Conservation (phyloP, 2,113 vertebrate species). For the Myocastor coypus region DNA sequence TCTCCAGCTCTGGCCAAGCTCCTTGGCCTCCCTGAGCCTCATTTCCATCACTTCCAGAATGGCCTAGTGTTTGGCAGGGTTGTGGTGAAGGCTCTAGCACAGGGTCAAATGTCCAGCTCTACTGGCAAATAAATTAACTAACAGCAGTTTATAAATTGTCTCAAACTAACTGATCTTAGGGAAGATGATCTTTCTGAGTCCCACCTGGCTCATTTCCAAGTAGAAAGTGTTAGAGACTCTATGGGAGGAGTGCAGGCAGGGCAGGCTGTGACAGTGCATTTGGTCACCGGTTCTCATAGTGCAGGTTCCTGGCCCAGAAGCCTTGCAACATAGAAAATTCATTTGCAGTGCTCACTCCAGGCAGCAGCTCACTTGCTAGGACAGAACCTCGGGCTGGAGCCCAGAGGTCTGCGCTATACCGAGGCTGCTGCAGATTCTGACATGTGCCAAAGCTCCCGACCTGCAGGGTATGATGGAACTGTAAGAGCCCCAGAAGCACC, state of each 20-base stretch:
- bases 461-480: rapidly evolving
- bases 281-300: background rate
- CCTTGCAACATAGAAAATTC: background rate
- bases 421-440: background rate
- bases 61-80: background rate
- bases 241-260: too few relatives aligned
- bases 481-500: too few relatives aligned
- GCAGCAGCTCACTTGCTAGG: rapidly evolving
- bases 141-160: background rate
- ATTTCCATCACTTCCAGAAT: background rate
- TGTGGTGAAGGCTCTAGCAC: background rate
- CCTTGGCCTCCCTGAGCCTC: background rate
- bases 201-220: background rate
- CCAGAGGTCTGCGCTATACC: background rate
- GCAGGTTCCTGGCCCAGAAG: background rate
- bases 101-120: background rate
- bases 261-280: rapidly evolving
- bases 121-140: background rate
- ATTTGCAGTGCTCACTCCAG: background rate
- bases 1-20: background rate
- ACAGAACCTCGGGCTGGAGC: background rate
- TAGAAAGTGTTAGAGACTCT: background rate
- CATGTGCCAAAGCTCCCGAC: background rate
- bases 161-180: background rate
- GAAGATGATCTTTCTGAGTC: background rate